phyloP scores from a whole-genome alignment of 2,888 invertebrate genomes.

The Campoplex capitator region DNA sequence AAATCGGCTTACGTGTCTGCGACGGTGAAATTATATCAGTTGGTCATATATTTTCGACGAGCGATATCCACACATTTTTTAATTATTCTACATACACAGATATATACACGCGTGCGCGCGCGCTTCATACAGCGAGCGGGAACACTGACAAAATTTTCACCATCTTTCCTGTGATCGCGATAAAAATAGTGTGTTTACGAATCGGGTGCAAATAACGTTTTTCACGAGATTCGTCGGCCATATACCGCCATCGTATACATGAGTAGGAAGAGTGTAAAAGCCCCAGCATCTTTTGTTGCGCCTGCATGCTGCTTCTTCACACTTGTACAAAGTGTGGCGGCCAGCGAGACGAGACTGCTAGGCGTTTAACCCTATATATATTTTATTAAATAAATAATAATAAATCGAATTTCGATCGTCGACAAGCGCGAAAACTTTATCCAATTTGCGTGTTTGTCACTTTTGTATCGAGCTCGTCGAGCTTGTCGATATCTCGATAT shows the following conservation, averaged over 20 bases:
- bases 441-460: no score
- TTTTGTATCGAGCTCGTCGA: not conserved
- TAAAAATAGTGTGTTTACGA: conserved; percentile 64
- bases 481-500: not conserved
- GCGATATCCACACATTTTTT: not conserved
- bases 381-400: not conserved
- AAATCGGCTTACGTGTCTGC: conserved; percentile 54
- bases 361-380: not conserved
- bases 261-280: no score
- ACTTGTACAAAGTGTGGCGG: no score
- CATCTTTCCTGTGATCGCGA: conserved; percentile 50
- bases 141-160: not conserved
- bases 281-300: no score
- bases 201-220: conserved; percentile 41
- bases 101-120: not conserved
- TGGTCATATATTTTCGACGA: conserved; percentile 24
- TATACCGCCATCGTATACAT: no score
- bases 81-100: not conserved
- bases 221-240: conserved; percentile 9
- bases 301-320: not conserved
- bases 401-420: no score
- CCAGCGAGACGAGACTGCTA: no score
- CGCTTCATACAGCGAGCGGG: no score
- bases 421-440: no score
- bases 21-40: conserved; percentile 27